phyloP scores from a whole-genome alignment of 2,797 vertebrate genomes.

The Mormyrus proboscirostris region DNA sequence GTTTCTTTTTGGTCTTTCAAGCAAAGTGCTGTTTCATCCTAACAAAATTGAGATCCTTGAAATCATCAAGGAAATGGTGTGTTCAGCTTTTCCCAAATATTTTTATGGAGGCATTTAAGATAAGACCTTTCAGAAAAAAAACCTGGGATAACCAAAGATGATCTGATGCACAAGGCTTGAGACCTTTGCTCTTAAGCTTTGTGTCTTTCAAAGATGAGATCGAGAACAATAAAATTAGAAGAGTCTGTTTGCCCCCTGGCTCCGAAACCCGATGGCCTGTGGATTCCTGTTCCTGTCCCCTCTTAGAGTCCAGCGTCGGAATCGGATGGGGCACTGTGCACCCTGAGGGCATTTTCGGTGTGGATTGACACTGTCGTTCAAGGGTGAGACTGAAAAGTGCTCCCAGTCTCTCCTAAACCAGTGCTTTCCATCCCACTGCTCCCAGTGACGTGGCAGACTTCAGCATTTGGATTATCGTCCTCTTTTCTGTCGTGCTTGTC shows the following conservation, averaged over 20 bases:
- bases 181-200: constrained; percentile 12
- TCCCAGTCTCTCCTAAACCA: neutral
- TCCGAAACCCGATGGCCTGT: neutral
- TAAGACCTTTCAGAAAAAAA: neutral
- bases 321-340: neutral
- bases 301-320: neutral
- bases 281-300: neutral
- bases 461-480: neutral
- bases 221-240: neutral
- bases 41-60: neutral
- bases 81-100: neutral
- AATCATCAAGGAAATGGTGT: neutral
- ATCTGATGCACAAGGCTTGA: neutral
- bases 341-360: neutral
- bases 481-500: neutral
- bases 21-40: neutral
- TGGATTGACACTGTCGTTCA: neutral
- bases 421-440: neutral
- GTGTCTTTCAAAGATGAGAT: neutral
- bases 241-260: neutral
- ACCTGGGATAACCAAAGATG: neutral
- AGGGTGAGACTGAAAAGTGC: neutral
- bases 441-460: neutral
- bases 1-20: neutral
- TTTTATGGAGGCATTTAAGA: neutral